A percentile compares a stretch with the other conserved stretches of the same genome.
phyloP scores from a whole-genome alignment of 2,113 vertebrate genomes.

The Miniopterus natalensis region DNA sequence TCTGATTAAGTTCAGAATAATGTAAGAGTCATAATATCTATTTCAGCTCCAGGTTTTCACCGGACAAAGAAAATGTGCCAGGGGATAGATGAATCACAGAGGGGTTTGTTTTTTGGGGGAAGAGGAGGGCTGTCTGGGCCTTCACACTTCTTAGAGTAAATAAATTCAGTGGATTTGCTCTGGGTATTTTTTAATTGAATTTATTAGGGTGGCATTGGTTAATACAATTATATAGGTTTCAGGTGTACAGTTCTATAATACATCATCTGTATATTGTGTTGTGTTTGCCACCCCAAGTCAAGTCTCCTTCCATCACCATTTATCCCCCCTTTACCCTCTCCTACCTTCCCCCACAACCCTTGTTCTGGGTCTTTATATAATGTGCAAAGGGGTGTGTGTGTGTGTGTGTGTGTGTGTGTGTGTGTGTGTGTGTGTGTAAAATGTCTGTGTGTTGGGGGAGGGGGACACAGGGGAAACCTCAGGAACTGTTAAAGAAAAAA shows the following conservation, averaged over 20 bases:
- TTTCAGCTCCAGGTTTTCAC: conserved; percentile 28
- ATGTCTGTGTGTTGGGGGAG: too few relatives aligned
- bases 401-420: background rate
- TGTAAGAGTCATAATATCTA: conserved; percentile 43
- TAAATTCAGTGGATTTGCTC: background rate
- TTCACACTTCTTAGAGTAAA: conserved; percentile 46
- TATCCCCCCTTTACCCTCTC: background rate
- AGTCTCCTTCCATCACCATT: background rate
- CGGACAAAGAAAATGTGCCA: conserved; percentile 30
- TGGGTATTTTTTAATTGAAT: background rate
- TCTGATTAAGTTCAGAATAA: conserved; percentile 11
- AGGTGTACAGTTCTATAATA: background rate
- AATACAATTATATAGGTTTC: background rate
- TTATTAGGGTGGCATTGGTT: background rate
- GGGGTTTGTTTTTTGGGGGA: background rate
- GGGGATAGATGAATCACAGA: background rate
- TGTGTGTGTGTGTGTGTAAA: background rate
- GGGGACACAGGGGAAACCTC: background rate
- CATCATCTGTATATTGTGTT: background rate
- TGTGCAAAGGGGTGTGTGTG: background rate
- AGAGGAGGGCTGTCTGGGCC: background rate
- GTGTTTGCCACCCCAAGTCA: background rate
- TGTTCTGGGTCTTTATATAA: background rate
- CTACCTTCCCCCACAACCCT: background rate
- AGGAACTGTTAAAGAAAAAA: conserved; percentile 39